Evolutionary conservation across 1,140 invertebrate species (phyloP).

Genomic region (Mactra quadrangularis): DNA sequence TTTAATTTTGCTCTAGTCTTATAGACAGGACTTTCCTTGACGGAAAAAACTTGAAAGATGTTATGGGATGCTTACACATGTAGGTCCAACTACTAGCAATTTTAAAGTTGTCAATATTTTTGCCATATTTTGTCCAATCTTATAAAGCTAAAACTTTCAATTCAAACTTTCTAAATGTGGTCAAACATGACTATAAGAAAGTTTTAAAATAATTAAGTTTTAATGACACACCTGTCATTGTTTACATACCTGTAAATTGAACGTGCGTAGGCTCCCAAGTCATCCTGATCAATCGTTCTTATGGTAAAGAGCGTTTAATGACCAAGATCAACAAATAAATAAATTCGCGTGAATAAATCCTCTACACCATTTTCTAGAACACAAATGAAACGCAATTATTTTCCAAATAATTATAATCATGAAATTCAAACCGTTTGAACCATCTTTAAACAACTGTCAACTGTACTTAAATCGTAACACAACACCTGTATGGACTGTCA

Average conservation of each 20-base stretch:
- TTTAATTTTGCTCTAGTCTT: no score
- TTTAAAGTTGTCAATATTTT: no score
- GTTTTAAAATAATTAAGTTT: no score
- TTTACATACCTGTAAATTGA: slow-evolving; percentile 62
- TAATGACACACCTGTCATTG: background rate
- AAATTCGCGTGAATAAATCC: background rate
- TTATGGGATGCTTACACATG: no score
- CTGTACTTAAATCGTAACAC: background rate
- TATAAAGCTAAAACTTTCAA: no score
- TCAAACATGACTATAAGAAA: no score
- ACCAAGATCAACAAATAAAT: slow-evolving; percentile 5
- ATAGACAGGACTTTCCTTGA: no score
- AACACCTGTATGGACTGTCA: slow-evolving; percentile 13
- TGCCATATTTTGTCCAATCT: no score
- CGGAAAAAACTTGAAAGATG: no score
- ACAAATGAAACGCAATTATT: background rate
- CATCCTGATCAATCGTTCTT: slow-evolving; percentile 37
- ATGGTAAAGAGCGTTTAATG: slow-evolving; percentile 17
- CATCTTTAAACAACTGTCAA: background rate
- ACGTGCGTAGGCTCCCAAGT: slow-evolving; percentile 63
- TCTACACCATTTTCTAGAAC: background rate
- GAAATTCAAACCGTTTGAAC: background rate
- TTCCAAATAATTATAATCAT: background rate
- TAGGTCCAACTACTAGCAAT: no score
- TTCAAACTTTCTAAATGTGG: no score